A percentile compares a stretch with the other conserved stretches of the same genome.
These are phyloP conservation scores for Paedocypris micromegethes DNA, from an alignment of 2,797 vertebrate species.

Conservation along the genomic window DNA sequence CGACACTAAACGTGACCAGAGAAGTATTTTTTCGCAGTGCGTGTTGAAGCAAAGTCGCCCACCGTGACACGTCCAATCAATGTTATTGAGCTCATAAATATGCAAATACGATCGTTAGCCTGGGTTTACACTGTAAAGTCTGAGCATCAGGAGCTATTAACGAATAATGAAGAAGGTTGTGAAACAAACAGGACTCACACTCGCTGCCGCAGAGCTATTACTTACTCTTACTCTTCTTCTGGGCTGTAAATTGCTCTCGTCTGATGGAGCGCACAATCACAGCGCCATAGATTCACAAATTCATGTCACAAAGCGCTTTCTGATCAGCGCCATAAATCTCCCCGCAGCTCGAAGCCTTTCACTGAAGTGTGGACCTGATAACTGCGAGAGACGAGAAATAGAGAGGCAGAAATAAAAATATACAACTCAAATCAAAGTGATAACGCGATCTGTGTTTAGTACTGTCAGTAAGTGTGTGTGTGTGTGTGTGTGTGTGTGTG, in stretches of 20 bases:
- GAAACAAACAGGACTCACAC: not conserved
- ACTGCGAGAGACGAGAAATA: slow-evolving; percentile 9
- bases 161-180: too few species aligned
- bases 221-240: slow-evolving; percentile 20
- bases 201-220: slow-evolving; percentile 7
- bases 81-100: too few species aligned
- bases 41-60: too few species aligned
- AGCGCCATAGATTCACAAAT: slow-evolving; percentile 18
- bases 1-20: too few species aligned
- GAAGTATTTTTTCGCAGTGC: too few species aligned
- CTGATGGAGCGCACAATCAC: not conserved
- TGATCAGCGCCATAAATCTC: slow-evolving; percentile 32
- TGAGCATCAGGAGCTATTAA: too few species aligned
- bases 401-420: slow-evolving; percentile 9
- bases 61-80: too few species aligned
- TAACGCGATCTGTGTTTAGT: slow-evolving; percentile 10
- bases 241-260: slow-evolving; percentile 13
- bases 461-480: not conserved
- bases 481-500: slow-evolving; percentile 7
- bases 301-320: slow-evolving; percentile 26
- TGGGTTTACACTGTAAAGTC: too few species aligned
- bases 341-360: slow-evolving; percentile 14
- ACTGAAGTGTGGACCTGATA: slow-evolving; percentile 14
- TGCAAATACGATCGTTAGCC: too few species aligned
- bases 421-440: slow-evolving; percentile 20